Evolutionary conservation across 53 echinoderm and acorn worm species (phyloP), one percentile per base, ranked within the genome.

Genomic region (Echinarachnius parma): DNA sequence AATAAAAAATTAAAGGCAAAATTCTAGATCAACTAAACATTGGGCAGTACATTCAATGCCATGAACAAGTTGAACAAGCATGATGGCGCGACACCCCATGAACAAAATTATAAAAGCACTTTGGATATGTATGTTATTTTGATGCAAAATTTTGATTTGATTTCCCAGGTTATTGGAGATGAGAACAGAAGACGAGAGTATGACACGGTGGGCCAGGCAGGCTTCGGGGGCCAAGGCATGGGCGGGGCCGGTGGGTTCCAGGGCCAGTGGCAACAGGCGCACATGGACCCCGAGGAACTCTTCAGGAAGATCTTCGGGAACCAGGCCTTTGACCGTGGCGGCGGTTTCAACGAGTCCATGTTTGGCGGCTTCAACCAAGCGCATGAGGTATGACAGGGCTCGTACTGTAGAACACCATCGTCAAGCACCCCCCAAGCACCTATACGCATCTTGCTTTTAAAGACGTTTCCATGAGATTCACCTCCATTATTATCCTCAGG

Each of bases 321-420:
- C 66, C 70, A 78, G 46, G 88, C 82, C 9, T 87, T 87, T 33
- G 84, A 83, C 58, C 78, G 78, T 5, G 85, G 89, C 13, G 54
- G 78, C 53, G 54, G 61, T 21, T 94, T 94, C 81, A 87, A 90
- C 8, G 94, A 90, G 34, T 89, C 89, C 1, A 70, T 89, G 35
- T 94, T 94, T 78, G 89, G 86, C 2, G 86, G 84, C 28, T 82
- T 75, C 31, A 78, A 79, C 42, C 21, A 50, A 31, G 83, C 76
- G 24, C 89, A 93, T 68, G 93, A 93, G 89, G 93, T 93, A 67
- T n/a, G n/a, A n/a, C n/a, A n/a, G n/a, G n/a, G n/a, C n/a, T n/a
- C n/a, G n/a, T n/a, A n/a, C n/a, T n/a, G n/a, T n/a, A n/a, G n/a
- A n/a, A n/a, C n/a, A n/a, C n/a, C n/a, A n/a, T n/a, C n/a, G n/a